Evolutionary conservation across 2,113 vertebrate species (phyloP).

Genomic region (Amblyornis subalaris): DNA sequence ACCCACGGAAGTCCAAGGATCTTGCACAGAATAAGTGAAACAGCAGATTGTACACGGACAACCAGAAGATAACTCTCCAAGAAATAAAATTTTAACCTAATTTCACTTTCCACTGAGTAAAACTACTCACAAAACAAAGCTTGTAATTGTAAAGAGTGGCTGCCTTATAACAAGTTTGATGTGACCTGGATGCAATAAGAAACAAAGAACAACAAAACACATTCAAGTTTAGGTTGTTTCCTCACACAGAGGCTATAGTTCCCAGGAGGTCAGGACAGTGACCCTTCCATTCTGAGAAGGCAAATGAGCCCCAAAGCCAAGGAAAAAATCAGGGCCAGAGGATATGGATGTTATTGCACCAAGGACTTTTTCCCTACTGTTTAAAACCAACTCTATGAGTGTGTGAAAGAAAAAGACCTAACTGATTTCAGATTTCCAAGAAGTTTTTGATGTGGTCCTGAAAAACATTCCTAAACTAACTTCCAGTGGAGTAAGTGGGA

Average conservation of each 20-base stretch:
- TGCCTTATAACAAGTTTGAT: neutral
- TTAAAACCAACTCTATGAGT: neutral
- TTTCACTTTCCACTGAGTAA: neutral
- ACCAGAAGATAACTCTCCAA: neutral
- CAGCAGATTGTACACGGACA: rapidly evolving
- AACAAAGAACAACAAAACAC: neutral
- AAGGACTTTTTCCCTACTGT: neutral
- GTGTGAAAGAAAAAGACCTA: neutral
- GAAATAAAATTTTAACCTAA: neutral
- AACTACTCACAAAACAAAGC: neutral
- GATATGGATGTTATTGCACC: neutral
- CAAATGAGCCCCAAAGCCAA: neutral
- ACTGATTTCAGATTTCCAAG: neutral
- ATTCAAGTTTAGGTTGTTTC: neutral
- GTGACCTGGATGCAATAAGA: neutral
- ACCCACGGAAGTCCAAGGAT: neutral
- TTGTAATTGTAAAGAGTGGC: neutral
- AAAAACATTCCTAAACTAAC: neutral
- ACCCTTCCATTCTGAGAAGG: neutral
- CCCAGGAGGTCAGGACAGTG: neutral
- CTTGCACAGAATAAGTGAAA: neutral
- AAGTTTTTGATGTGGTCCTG: neutral
- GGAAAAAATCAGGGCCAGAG: neutral
- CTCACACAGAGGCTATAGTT: neutral
- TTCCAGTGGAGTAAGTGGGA: neutral